Evolutionary conservation across 2,888 invertebrate genomes (phyloP), one percentile per base, ranked within the genome.

Genomic region (Chironomus tentans): DNA sequence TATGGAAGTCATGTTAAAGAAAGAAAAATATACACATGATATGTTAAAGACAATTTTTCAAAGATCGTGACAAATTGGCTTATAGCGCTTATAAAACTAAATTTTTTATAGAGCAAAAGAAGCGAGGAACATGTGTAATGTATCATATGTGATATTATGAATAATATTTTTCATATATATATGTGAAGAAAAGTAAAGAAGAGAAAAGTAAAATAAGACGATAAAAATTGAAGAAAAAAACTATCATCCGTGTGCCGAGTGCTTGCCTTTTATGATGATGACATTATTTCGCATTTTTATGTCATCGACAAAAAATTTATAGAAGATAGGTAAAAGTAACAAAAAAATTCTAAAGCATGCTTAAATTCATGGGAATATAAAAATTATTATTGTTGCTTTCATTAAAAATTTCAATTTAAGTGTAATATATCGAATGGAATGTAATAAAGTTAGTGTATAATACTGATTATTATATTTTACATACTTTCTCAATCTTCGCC

Each of bases 41-140:
- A n/a, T 56, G n/a, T 15, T 56, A 18, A 15, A 56, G 56, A 56
- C 56, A 56, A 21, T 24, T 65, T 24, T 65, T 24, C 65, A 65
- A 65, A 74, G 68, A 74, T 74, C 74, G 74, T 74, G 74, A 74
- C 74, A 74, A 74, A 74, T 74, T 74, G 74, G 72, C 72, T 73
- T 73, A 73, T 74, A 62, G 28, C 68, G 74, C 74, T n/a, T 74
- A 74, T 74, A 68, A 74, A 74, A 74, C 21, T 61, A 74, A 71
- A 74, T 74, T 74, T 74, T 65, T 74, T 47, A 61, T 65, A 48
- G 46, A 18, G 62, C 24, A 15, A 48, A 74, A 74, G 28, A 21
- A 73, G 38, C 21, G 65, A 65, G 24, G 24, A 65, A 65, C 65
- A 65, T 65, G 65, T 65, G 65, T 65, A 65, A 65, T 65, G 65